A percentile compares a stretch with the other conserved stretches of the same genome.
These are phyloP conservation scores for Tetrapedia diversipes DNA, from an alignment of 2,888 invertebrate genomes.

Conservation along the genomic window DNA sequence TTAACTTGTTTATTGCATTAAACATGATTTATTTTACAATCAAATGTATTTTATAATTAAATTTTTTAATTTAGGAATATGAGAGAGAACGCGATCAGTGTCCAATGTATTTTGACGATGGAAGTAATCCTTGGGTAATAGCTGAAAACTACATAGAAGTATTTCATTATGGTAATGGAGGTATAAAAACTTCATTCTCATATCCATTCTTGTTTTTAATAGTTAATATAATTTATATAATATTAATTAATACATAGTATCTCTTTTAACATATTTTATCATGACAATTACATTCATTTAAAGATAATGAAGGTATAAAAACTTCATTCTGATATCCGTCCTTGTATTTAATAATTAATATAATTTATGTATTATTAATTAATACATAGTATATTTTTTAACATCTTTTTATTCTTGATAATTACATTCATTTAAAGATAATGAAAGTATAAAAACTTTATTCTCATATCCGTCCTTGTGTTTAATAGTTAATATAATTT, in stretches of 20 bases:
- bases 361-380: slow-evolving; percentile 2
- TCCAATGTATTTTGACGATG: slow-evolving; percentile 98
- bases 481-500: slow-evolving; percentile 8
- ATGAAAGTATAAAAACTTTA: slow-evolving; percentile 12
- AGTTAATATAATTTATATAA: slow-evolving; percentile 10
- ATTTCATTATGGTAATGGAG: slow-evolving; percentile 85
- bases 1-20: not conserved
- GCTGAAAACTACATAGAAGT: slow-evolving; percentile 89
- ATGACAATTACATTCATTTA: not conserved
- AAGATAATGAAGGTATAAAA: slow-evolving; percentile 74
- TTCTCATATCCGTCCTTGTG: slow-evolving; percentile 17
- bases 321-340: slow-evolving; percentile 5
- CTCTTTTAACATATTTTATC: not conserved
- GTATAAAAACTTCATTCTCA: slow-evolving; percentile 10
- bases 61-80: slow-evolving; percentile 75
- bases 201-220: slow-evolving; percentile 15
- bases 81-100: slow-evolving; percentile 92
- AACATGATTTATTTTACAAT: not conserved
- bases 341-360: slow-evolving; percentile 9
- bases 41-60: slow-evolving; percentile 1
- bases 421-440: slow-evolving; percentile 74
- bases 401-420: not conserved
- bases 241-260: slow-evolving; percentile 4
- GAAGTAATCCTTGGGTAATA: slow-evolving; percentile 92
- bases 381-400: slow-evolving; percentile 12